These are phyloP conservation scores for Lontra canadensis DNA, from an alignment of 2,113 vertebrate species.

Conservation along the genomic window DNA sequence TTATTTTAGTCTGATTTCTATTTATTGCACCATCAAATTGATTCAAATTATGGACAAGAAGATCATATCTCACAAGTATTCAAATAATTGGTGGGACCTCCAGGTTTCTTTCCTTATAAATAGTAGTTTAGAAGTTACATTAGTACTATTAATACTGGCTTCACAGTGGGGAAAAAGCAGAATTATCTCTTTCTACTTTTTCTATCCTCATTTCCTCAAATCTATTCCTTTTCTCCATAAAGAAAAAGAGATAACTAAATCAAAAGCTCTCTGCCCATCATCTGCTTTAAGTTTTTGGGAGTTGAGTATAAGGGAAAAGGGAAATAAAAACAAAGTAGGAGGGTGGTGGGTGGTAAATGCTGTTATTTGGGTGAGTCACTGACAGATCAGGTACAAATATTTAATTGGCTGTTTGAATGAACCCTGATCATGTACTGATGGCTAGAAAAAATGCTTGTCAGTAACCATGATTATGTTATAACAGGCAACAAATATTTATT, in stretches of 20 bases:
- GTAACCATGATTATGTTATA: not conserved
- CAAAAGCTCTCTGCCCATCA: not conserved
- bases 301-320: not conserved
- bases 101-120: not conserved
- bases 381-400: not conserved
- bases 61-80: not conserved
- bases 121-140: not conserved
- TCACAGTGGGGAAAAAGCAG: not conserved
- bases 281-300: not conserved
- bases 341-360: not conserved
- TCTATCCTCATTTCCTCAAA: not conserved
- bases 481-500: not conserved
- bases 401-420: not conserved
- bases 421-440: not conserved
- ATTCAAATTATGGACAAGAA: not conserved
- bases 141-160: not conserved
- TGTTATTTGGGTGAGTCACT: not conserved
- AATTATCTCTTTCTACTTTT: not conserved
- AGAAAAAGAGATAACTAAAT: conserved; percentile 12
- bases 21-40: not conserved
- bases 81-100: not conserved
- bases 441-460: not conserved
- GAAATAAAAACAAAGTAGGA: not conserved
- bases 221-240: not conserved
- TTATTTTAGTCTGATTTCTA: conserved; percentile 1